These are phyloP conservation scores for Bombycilla garrulus DNA, from an alignment of 2,113 vertebrate species.

Conservation along the genomic window DNA sequence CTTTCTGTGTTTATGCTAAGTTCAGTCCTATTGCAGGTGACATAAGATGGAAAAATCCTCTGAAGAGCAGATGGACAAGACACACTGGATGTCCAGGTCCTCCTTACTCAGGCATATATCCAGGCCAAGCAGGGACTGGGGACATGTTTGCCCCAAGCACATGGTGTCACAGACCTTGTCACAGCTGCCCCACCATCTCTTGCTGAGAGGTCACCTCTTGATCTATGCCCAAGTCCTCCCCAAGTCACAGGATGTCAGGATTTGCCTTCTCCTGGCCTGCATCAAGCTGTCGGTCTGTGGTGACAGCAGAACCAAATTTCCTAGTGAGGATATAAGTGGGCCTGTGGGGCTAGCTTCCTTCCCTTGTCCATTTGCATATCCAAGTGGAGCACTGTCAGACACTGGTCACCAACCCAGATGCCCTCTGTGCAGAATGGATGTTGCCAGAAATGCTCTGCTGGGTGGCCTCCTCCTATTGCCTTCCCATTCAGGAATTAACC, in stretches of 20 bases:
- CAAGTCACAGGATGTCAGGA: neutral
- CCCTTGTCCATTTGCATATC: neutral
- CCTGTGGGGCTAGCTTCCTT: neutral
- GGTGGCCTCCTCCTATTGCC: neutral
- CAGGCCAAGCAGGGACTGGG: neutral
- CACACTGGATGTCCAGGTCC: neutral
- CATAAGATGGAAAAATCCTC: accelerated
- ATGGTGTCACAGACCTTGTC: neutral
- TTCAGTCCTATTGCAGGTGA: neutral
- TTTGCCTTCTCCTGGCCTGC: neutral
- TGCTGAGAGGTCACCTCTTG: neutral
- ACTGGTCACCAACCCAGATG: neutral
- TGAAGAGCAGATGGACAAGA: neutral
- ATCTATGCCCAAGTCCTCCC: neutral
- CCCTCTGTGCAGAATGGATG: neutral
- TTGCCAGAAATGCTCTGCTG: neutral
- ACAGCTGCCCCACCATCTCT: neutral
- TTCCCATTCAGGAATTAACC: neutral
- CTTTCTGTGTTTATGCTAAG: neutral
- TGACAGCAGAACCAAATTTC: neutral
- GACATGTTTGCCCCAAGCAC: accelerated
- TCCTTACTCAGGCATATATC: neutral
- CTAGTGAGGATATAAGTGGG: neutral
- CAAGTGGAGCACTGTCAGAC: neutral
- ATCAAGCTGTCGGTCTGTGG: accelerated